Conservation (phyloP, 2,888 invertebrate genomes). For the Calliphora vomitoria region DNA sequence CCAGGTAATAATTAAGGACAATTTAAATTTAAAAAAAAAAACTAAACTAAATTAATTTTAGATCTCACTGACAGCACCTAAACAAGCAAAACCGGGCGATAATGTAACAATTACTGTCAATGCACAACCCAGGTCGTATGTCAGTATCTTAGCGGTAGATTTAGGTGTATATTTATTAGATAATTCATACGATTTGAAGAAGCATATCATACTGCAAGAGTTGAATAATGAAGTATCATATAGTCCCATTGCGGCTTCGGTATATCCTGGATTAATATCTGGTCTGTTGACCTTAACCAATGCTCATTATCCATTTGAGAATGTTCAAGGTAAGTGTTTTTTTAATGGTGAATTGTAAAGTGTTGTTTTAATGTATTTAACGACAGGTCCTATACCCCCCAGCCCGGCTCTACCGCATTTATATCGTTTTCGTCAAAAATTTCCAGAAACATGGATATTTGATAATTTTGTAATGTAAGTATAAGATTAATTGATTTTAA, state of each 20-base stretch:
- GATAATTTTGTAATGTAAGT: slow-evolving; percentile 82
- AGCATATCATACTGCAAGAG: background rate
- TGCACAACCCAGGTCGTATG: slow-evolving; percentile 92
- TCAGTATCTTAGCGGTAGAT: slow-evolving; percentile 87
- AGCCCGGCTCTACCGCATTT: slow-evolving; percentile 80
- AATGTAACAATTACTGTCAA: slow-evolving; percentile 89
- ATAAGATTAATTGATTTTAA: no score
- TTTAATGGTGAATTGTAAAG: slow-evolving; percentile 79
- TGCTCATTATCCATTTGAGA: slow-evolving; percentile 78
- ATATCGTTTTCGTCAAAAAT: slow-evolving; percentile 81
- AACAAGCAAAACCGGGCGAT: slow-evolving; percentile 84
- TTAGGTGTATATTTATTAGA: slow-evolving; percentile 60
- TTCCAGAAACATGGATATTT: slow-evolving; percentile 89
- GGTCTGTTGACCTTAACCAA: slow-evolving; percentile 82
- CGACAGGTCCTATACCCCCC: no score
- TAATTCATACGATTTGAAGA: slow-evolving; percentile 75
- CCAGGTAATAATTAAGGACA: slow-evolving; percentile 13
- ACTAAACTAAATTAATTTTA: slow-evolving; percentile 76
- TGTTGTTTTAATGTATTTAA: no score
- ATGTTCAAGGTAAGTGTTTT: slow-evolving; percentile 76
- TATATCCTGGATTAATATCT: slow-evolving; percentile 76
- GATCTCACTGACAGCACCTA: slow-evolving; percentile 88
- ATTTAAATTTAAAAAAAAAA: no score
- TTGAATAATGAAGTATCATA: background rate
- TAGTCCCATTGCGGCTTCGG: background rate